Conservation (phyloP, 2,113 vertebrate genomes). For the Glareola pratincola region DNA sequence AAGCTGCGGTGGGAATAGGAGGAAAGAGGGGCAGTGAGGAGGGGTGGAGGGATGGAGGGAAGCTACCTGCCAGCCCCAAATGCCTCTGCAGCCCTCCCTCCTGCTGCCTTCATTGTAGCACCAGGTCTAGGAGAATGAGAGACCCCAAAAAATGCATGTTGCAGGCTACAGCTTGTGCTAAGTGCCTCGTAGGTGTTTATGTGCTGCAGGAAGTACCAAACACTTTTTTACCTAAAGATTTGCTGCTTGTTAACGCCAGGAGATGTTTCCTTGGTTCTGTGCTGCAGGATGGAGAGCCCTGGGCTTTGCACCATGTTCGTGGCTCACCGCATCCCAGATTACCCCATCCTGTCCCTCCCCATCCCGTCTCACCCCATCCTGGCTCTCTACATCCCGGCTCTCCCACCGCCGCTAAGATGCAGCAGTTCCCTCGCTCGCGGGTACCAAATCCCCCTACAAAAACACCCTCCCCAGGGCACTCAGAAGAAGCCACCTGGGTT, state of each 20-base stretch:
- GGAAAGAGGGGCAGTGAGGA: background rate
- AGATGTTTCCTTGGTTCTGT: background rate
- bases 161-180: background rate
- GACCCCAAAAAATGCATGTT: fast-evolving
- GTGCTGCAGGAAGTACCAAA: background rate
- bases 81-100: background rate
- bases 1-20: background rate
- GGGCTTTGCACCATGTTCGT: background rate
- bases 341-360: background rate
- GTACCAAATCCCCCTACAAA: background rate
- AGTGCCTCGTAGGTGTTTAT: background rate
- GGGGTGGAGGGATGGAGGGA: background rate
- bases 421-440: background rate
- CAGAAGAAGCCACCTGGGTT: background rate
- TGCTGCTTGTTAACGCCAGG: background rate
- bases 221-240: background rate
- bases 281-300: background rate
- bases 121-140: background rate
- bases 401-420: background rate
- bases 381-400: background rate
- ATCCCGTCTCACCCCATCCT: background rate
- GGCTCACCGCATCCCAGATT: background rate
- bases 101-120: background rate
- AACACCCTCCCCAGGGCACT: background rate
- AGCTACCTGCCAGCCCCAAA: background rate